Base-by-base conservation (phyloP, 2,888 invertebrate genomes). In the Eilema sororculum region DNA sequence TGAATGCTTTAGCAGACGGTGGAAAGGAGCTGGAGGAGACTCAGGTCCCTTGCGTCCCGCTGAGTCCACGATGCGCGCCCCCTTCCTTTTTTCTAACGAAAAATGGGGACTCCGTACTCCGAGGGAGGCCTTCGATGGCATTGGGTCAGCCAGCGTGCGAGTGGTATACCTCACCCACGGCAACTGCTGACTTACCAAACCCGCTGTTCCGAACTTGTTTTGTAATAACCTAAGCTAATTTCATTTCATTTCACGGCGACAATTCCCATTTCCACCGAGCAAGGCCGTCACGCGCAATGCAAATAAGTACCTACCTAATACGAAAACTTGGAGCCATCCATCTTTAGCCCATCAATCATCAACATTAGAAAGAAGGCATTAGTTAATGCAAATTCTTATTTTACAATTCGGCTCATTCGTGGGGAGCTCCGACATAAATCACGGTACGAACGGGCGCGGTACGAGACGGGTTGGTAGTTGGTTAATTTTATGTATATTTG, bases 401-500 rank as follows among this genome's bases (percentile, higher is more conserved):
- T 63, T 63, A 52, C 28, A 75, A 74, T 78, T 78, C 70, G 72
- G 25, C 58, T 64, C 62, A 64, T 41, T 65, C 13, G 3, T 62
- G 72, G 74, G 62, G 74, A 80, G 70, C 74, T 76, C 25, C 9
- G 16, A 30, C 57, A 57, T 68, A 63, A 68, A 68, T 57, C 62
- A 67, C 12, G 5, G 12, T 41, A 52, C 56, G 30, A 20, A 20
- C n/a, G 52, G 46, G 52, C 52, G 30, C 22, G 37, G 62, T 62
- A 58, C 12, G 62, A 62, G 33, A 62, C 37, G 61, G 22, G 37
- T 5, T 8, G 41, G 41, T 16, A 20, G 46, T 5, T n/a, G 65
- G 73, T 69, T 84, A 78, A 82, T 80, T 77, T 79, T 78, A 80
- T 80, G 81, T 75, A 71, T 22, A 30, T 62, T 66, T 67, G 66